phyloP scores from a whole-genome alignment of 2,888 invertebrate genomes.

The Alloscopus bannaensis region DNA sequence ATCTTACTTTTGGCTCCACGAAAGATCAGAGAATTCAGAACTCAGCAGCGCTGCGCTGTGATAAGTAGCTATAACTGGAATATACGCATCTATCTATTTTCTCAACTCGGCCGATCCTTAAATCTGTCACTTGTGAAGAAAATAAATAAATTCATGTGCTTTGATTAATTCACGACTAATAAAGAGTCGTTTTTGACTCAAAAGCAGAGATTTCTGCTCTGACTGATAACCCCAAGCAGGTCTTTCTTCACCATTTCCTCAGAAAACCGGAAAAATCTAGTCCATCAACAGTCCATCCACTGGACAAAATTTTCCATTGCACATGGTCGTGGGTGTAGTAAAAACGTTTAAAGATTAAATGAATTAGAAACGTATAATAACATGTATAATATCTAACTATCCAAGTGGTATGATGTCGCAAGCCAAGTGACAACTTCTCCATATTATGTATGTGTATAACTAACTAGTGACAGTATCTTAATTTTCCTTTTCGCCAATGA shows the following conservation, averaged over 20 bases:
- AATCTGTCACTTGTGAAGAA: constrained; percentile 33
- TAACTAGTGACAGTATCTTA: too few relatives aligned
- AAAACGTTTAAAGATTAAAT: too few relatives aligned
- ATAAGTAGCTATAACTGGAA: constrained; percentile 60
- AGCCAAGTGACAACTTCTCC: too few relatives aligned
- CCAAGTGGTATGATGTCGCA: too few relatives aligned
- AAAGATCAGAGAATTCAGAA: neutral
- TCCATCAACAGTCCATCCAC: neutral
- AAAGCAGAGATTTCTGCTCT: constrained; percentile 65
- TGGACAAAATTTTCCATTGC: constrained; percentile 64
- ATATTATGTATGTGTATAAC: too few relatives aligned
- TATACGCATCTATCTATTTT: constrained; percentile 51
- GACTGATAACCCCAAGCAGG: constrained; percentile 49
- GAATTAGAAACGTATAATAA: too few relatives aligned
- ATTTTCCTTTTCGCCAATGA: too few relatives aligned
- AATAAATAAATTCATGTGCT: constrained; percentile 34
- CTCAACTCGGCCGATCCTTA: constrained; percentile 61
- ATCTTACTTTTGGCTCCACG: constrained; percentile 11
- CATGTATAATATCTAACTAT: too few relatives aligned
- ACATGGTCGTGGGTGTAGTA: too few relatives aligned
- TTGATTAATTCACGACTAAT: constrained; percentile 38
- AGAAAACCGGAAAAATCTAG: constrained; percentile 57
- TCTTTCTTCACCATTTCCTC: constrained; percentile 57
- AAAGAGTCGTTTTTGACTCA: constrained; percentile 49
- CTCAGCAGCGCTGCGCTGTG: constrained; percentile 19